phyloP scores from a whole-genome alignment of 2,888 invertebrate species.

The Ormyrus nitidulus region DNA sequence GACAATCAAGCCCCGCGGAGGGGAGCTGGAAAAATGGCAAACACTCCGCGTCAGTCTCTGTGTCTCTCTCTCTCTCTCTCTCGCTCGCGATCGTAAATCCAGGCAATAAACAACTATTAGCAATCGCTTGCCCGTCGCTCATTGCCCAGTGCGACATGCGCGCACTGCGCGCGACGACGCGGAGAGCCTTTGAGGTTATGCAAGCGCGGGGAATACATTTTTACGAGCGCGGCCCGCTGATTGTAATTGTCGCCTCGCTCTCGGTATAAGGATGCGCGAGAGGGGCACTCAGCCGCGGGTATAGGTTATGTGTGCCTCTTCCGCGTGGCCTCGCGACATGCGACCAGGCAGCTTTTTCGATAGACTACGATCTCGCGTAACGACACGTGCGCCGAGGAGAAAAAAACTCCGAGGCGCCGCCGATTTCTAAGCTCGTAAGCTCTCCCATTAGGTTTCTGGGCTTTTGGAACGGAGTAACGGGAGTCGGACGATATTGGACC shows the following conservation, averaged over 20 bases:
- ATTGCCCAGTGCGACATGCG: background rate
- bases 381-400: too few species aligned
- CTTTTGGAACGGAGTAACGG: too few species aligned
- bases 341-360: constrained; percentile 30
- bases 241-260: constrained; percentile 63
- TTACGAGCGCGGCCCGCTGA: constrained; percentile 60
- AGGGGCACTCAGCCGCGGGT: background rate
- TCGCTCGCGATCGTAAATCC: constrained; percentile 45
- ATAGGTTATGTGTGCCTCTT: constrained; percentile 23
- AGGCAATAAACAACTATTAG: constrained; percentile 56
- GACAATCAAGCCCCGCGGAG: constrained; percentile 24
- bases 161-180: background rate
- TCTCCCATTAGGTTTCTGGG: too few species aligned
- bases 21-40: constrained; percentile 33
- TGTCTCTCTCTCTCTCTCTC: background rate
- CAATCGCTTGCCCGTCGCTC: constrained; percentile 25
- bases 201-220: constrained; percentile 58
- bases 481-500: too few species aligned
- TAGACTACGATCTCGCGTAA: too few species aligned
- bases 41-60: background rate
- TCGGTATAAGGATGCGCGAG: constrained; percentile 4
- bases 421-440: too few species aligned
- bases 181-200: constrained; percentile 36
- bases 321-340: constrained; percentile 55
- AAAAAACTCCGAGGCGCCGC: too few species aligned